These are phyloP conservation scores for Xiphophorus couchianus DNA, from an alignment of 2,113 vertebrate genomes.

Conservation along the genomic window DNA sequence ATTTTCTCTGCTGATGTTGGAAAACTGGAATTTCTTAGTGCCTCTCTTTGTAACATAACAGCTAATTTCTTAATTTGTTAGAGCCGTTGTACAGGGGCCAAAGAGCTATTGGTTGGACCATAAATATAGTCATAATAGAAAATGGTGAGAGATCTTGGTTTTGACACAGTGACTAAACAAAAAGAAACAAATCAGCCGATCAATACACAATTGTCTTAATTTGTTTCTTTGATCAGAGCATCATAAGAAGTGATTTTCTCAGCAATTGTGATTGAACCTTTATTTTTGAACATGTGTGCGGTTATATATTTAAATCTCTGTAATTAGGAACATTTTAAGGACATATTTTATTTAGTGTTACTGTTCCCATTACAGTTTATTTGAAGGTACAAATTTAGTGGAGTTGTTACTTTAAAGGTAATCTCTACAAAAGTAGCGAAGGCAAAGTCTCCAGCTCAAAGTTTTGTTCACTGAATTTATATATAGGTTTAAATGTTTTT, in stretches of 20 bases:
- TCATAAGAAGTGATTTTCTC: not conserved
- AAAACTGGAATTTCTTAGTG: too few relatives aligned
- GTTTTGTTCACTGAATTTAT: too few relatives aligned
- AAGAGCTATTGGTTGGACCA: not conserved
- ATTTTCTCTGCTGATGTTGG: not conserved
- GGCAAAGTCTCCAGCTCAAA: not conserved
- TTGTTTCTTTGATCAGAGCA: not conserved
- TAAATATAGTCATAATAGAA: not conserved
- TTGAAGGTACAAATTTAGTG: too few relatives aligned
- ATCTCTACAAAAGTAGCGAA: not conserved
- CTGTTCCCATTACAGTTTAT: not conserved
- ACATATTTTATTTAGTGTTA: not conserved
- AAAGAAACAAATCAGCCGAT: not conserved
- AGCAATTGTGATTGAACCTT: not conserved
- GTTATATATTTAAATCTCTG: not conserved
- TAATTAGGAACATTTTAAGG: not conserved
- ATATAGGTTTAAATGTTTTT: too few relatives aligned
- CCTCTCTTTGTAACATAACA: too few relatives aligned
- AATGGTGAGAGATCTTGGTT: not conserved
- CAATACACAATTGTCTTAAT: not conserved
- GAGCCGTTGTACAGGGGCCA: too few relatives aligned
- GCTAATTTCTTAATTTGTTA: not conserved
- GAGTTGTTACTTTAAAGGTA: too few relatives aligned
- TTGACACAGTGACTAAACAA: not conserved
- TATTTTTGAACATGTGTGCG: not conserved